These are phyloP conservation scores for Gymnopithys bicolor DNA, from an alignment of 2,797 vertebrate genomes.

Conservation along the genomic window DNA sequence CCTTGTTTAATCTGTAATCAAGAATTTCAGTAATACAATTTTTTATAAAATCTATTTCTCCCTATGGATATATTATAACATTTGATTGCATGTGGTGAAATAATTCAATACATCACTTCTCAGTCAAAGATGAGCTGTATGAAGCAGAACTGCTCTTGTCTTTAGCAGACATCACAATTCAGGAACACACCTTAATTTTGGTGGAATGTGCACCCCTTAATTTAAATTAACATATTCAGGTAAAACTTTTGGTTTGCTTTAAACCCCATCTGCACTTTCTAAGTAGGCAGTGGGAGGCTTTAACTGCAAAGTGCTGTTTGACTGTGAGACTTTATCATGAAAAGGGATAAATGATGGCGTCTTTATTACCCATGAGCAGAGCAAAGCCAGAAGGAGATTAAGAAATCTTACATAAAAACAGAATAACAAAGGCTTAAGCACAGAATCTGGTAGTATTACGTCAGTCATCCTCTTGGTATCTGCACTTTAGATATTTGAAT, in stretches of 20 bases:
- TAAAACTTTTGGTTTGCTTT: neutral
- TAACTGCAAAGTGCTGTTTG: neutral
- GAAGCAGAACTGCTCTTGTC: neutral
- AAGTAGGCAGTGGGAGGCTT: neutral
- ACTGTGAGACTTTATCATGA: neutral
- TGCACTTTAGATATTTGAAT: slow-evolving; percentile 40
- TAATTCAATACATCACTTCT: neutral
- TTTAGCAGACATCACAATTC: neutral
- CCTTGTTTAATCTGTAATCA: neutral
- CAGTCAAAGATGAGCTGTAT: neutral
- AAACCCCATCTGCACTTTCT: neutral
- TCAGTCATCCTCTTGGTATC: neutral
- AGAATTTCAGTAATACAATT: neutral
- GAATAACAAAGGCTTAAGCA: slow-evolving; percentile 32
- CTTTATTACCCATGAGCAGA: neutral
- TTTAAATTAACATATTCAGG: neutral
- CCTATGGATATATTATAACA: neutral
- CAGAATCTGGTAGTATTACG: neutral
- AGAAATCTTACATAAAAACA: neutral
- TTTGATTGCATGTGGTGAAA: neutral
- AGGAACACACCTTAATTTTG: neutral
- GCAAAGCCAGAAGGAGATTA: slow-evolving; percentile 25
- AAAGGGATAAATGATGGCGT: neutral
- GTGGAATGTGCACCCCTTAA: fast-evolving
- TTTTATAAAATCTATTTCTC: neutral